Base-by-base conservation (phyloP, 1,140 invertebrate genomes). In the Palaemon carinicauda region DNA sequence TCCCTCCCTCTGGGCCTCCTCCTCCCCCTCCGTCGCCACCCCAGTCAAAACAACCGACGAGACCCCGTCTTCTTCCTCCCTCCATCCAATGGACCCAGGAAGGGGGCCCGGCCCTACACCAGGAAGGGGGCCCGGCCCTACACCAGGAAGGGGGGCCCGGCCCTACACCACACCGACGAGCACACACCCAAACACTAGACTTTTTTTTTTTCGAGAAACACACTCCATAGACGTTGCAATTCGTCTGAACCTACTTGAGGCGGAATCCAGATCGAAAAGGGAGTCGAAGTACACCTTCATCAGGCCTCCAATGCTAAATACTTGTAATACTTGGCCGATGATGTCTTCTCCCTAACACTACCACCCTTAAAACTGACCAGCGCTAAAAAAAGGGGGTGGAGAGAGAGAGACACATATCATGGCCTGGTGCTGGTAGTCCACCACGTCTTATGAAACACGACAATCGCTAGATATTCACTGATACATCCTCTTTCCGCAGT, bases 41-140 rank as follows among this genome's bases (percentile, higher is more conserved):
- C 75, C 83, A 85, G 75, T 80, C 83, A 80, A 65, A 85, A 85
- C 83, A 85, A 24, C 56, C 51, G 65, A 80, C 83, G 75, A 85
- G 79, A 85, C 83, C n/a, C 78, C 75, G 50, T 77, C 56, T 77
- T 41, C 75, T 50, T 60, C 54, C 29, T 60, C 79, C 53, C 53
- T 41, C 79, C 27, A 31, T 78, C 50, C 79, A 53, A 33, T 54
- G 24, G 31, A 31, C 52, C 17, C 27, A n/a, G n/a, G n/a, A n/a
- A n/a, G 15, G n/a, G 21, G 29, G 9, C 29, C 56, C 54, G 41
- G 21, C 24, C n/a, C 19, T 21, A 27, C 41, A 27, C 51, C n/a
- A n/a, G n/a, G n/a, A n/a, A n/a, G 15, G n/a, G 21, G 29, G 9
- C 29, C 56, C 54, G 41, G 21, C 24, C n/a, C 19, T 21, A 27